phyloP scores from a whole-genome alignment of 2,113 vertebrate species.

The Microcebus jonahi region DNA sequence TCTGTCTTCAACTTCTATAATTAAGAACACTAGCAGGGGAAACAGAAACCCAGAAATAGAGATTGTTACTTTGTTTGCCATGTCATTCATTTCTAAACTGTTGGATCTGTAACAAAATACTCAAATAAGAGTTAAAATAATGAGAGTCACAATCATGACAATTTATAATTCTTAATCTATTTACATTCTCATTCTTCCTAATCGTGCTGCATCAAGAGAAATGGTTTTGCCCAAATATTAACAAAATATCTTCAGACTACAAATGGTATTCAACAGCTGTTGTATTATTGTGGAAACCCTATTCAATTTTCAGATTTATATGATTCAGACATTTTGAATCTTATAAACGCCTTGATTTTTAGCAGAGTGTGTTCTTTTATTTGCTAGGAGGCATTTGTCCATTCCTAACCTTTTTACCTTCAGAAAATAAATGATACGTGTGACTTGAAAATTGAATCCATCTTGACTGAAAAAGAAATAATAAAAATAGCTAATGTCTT shows the following conservation, averaged over 20 bases:
- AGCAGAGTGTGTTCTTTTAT: background rate
- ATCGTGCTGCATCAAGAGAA: background rate
- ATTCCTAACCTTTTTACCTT: conserved; percentile 61
- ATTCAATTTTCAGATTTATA: background rate
- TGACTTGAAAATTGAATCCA: conserved; percentile 66
- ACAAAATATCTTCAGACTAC: background rate
- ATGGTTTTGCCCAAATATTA: background rate
- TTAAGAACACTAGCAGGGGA: background rate
- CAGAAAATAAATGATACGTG: conserved; percentile 51
- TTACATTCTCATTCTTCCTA: conserved; percentile 4
- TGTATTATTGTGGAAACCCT: background rate
- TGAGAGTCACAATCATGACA: background rate
- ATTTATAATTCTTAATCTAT: background rate
- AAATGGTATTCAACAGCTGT: background rate
- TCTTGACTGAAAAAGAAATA: conserved; percentile 52
- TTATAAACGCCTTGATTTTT: background rate
- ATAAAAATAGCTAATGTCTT: conserved; percentile 60
- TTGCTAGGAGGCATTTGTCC: conserved; percentile 26
- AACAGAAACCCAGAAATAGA: background rate
- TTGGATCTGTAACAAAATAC: background rate
- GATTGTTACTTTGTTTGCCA: background rate
- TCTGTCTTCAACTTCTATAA: background rate
- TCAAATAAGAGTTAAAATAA: background rate
- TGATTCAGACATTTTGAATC: background rate
- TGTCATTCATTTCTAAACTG: background rate